phyloP scores from a whole-genome alignment of 2,888 invertebrate species.

The Tenthredo notha region DNA sequence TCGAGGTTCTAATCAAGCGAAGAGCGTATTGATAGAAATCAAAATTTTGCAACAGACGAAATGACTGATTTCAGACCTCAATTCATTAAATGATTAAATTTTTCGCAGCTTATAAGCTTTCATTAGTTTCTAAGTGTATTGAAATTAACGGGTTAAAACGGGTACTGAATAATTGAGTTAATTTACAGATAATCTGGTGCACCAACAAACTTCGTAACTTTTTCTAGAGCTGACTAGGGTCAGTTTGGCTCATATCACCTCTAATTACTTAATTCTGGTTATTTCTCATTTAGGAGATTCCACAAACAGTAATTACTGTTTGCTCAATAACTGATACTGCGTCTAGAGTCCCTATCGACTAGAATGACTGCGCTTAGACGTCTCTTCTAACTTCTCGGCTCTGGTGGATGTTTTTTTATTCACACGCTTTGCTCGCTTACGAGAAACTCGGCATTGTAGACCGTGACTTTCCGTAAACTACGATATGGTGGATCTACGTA shows the following conservation, averaged over 20 bases:
- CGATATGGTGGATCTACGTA: too few relatives aligned
- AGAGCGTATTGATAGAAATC: neutral
- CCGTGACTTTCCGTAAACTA: too few relatives aligned
- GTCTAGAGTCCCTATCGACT: neutral
- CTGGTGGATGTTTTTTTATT: neutral
- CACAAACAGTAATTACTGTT: neutral
- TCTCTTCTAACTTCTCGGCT: too few relatives aligned
- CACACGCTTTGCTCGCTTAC: too few relatives aligned
- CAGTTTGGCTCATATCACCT: neutral
- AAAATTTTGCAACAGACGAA: neutral
- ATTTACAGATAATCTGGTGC: slow-evolving; percentile 14
- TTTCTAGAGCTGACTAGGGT: neutral
- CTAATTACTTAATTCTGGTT: slow-evolving; percentile 27
- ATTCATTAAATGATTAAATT: neutral
- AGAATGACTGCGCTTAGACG: too few relatives aligned
- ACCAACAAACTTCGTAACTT: slow-evolving; percentile 6
- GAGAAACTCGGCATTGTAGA: too few relatives aligned
- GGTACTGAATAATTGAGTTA: neutral
- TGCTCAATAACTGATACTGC: neutral
- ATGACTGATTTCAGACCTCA: neutral
- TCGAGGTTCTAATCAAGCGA: neutral
- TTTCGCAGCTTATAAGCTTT: neutral
- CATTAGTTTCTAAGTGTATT: neutral
- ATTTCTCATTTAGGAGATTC: slow-evolving; percentile 23
- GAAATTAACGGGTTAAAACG: neutral